phyloP scores from a whole-genome alignment of 37 sponge, comb jelly and placozoan genomes.

The Halichondria panicea region DNA sequence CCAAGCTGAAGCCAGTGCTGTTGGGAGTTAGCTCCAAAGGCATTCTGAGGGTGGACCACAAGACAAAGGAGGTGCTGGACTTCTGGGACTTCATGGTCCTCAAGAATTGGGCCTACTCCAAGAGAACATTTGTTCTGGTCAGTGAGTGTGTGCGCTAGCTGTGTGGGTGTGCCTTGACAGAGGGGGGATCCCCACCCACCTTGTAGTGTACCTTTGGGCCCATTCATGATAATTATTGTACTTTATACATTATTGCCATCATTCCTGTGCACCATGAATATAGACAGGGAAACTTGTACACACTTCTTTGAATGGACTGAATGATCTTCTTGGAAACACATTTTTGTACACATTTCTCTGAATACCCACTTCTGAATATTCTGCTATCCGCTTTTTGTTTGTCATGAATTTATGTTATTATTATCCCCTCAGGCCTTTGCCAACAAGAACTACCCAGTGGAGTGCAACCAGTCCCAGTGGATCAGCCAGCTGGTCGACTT shows the following conservation, averaged over 20 bases:
- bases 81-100: constrained; percentile 71
- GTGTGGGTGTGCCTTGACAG: neutral
- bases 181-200: constrained; percentile 1
- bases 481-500: constrained; percentile 70
- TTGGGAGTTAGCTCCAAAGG: constrained; percentile 38
- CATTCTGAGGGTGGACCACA: constrained; percentile 46
- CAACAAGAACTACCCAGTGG: constrained; percentile 66
- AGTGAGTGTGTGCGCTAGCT: constrained; percentile 1
- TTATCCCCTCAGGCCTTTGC: constrained; percentile 56
- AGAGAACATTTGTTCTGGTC: constrained; percentile 68
- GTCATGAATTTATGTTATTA: neutral
- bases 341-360: neutral
- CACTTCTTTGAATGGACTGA: neutral
- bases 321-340: neutral
- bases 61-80: constrained; percentile 71
- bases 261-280: neutral
- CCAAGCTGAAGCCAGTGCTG: constrained; percentile 62
- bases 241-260: neutral
- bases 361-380: neutral
- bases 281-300: neutral
- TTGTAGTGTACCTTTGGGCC: constrained; percentile 3
- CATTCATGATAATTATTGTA: neutral
- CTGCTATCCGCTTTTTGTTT: neutral
- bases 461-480: constrained; percentile 78
- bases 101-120: constrained; percentile 78